These are phyloP conservation scores for Parus major DNA, from an alignment of 2,113 vertebrate genomes.

Conservation along the genomic window DNA sequence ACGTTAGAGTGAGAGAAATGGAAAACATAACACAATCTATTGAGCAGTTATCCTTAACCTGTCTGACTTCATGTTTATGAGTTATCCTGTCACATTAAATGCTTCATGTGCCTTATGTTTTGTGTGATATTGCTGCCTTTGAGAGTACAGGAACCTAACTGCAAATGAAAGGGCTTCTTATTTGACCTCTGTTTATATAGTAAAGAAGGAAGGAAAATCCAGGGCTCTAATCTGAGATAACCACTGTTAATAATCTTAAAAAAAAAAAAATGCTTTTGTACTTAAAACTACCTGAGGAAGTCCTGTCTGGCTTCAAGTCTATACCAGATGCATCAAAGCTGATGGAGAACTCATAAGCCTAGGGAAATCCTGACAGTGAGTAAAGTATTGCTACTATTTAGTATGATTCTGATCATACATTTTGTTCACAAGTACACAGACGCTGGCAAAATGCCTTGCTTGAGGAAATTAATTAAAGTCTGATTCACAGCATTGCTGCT, in stretches of 20 bases:
- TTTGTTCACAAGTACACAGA: not conserved
- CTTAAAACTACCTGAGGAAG: not conserved
- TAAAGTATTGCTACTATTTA: not conserved
- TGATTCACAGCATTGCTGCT: not conserved
- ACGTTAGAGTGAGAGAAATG: not conserved
- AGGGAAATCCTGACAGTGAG: not conserved
- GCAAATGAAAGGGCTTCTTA: not conserved
- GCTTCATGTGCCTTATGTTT: not conserved
- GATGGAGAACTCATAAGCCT: not conserved
- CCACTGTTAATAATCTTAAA: not conserved
- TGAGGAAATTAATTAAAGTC: not conserved
- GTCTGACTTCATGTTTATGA: not conserved
- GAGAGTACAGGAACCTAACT: not conserved
- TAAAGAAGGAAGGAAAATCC: not conserved
- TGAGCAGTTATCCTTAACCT: not conserved
- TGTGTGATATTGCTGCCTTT: not conserved
- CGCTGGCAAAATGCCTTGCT: not conserved
- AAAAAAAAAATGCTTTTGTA: not conserved
- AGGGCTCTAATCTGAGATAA: not conserved
- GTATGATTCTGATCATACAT: not conserved
- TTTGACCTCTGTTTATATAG: not conserved
- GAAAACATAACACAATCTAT: not conserved
- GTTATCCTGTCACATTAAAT: not conserved
- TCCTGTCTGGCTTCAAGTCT: not conserved
- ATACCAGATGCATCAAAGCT: not conserved